Evolutionary conservation across 92 coral and sea anemone species (phyloP).

Genomic region (Isaurus tuberculatus): DNA sequence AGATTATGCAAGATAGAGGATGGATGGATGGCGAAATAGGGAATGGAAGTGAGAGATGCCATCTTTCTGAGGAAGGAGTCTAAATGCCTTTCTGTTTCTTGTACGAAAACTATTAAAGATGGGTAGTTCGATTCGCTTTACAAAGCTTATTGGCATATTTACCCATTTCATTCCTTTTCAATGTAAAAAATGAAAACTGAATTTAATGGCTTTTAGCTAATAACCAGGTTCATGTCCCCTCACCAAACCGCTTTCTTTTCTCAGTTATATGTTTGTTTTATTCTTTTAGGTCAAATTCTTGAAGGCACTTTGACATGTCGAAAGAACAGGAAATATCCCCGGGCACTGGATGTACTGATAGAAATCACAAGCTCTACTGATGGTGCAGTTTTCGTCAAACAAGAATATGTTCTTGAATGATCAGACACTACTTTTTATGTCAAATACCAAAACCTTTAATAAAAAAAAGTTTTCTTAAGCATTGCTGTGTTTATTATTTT

Average conservation of each 20-base stretch:
- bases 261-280: not conserved
- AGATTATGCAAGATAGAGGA: too few species aligned
- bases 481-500: too few species aligned
- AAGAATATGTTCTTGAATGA: slow-evolving; percentile 74
- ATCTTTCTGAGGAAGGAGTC: too few species aligned
- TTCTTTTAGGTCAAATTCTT: slow-evolving; percentile 75
- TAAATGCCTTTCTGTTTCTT: too few species aligned
- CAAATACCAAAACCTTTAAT: not conserved
- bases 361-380: slow-evolving; percentile 57
- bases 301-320: slow-evolving; percentile 81
- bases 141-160: too few species aligned
- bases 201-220: not conserved
- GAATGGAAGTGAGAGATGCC: too few species aligned
- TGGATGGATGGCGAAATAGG: too few species aligned
- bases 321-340: slow-evolving; percentile 80
- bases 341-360: slow-evolving; percentile 82
- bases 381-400: slow-evolving; percentile 58
- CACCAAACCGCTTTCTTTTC: not conserved
- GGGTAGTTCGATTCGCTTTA: too few species aligned
- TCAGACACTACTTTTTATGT: not conserved
- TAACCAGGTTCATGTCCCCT: not conserved
- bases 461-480: not conserved
- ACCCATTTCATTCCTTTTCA: too few species aligned
- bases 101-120: too few species aligned
- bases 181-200: not conserved